phyloP scores from a whole-genome alignment of 2,888 invertebrate species.

The Neoitamus cyanurus region DNA sequence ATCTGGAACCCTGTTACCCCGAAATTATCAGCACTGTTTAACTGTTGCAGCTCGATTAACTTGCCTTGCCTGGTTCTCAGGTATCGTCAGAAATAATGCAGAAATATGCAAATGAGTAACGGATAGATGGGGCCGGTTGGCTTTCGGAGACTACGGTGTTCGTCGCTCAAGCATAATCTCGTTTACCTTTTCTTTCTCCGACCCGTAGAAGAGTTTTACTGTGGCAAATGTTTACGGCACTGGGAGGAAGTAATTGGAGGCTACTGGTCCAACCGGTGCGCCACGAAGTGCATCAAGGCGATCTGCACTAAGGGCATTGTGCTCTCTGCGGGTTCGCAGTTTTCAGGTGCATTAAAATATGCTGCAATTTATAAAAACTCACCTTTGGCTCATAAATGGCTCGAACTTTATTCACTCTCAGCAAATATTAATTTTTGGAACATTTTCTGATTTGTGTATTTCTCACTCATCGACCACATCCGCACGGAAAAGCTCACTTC shows the following conservation, averaged over 20 bases:
- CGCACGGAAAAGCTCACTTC: neutral
- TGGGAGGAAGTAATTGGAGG: neutral
- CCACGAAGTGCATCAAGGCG: neutral
- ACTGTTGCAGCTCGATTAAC: neutral
- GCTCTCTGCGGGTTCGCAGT: neutral
- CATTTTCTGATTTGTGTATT: neutral
- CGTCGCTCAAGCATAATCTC: neutral
- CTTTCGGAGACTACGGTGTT: neutral
- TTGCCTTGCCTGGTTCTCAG: neutral
- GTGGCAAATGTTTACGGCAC: neutral
- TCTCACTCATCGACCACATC: neutral
- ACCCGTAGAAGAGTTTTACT: neutral
- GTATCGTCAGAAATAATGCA: neutral
- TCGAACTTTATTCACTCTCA: neutral
- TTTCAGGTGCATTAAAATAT: neutral
- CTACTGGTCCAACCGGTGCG: neutral
- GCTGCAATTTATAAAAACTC: neutral
- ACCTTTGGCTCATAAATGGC: neutral
- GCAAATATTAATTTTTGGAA: neutral
- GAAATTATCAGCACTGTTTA: neutral
- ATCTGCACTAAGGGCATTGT: neutral
- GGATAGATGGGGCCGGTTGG: neutral
- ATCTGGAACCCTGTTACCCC: neutral
- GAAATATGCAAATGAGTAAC: neutral
- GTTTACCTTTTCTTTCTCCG: neutral